These are phyloP conservation scores for Pelecanoides urinatrix DNA, from an alignment of 2,113 vertebrate genomes.

Conservation along the genomic window DNA sequence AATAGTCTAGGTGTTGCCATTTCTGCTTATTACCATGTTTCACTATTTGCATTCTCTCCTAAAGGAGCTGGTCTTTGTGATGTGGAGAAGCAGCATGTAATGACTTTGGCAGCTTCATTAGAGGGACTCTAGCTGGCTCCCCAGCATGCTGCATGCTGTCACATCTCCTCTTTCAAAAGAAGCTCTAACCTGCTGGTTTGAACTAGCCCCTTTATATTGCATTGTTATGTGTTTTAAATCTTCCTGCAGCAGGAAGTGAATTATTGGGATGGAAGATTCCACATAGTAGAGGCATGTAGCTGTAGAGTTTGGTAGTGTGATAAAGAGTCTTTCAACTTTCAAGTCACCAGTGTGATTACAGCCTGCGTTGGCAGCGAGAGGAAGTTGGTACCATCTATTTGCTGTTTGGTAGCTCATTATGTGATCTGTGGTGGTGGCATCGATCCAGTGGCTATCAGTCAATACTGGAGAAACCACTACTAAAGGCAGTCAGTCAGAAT, in stretches of 20 bases:
- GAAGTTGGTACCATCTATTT: not conserved
- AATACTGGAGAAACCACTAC: not conserved
- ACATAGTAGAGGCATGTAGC: not conserved
- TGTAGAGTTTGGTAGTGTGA: not conserved
- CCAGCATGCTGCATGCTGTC: not conserved
- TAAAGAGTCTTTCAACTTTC: not conserved
- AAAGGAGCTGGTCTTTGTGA: not conserved
- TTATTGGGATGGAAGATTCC: not conserved
- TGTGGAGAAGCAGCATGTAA: not conserved
- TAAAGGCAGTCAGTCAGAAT: not conserved
- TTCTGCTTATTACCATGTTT: not conserved
- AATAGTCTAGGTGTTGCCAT: not conserved
- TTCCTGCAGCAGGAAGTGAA: not conserved
- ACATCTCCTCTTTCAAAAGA: not conserved
- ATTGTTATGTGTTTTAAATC: not conserved
- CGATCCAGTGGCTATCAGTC: not conserved
- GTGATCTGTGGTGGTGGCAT: not conserved
- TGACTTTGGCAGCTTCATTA: not conserved
- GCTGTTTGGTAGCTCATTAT: not conserved
- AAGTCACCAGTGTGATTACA: not conserved
- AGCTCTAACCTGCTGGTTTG: not conserved
- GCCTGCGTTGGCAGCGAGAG: not conserved
- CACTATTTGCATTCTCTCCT: not conserved
- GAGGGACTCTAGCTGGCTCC: not conserved
- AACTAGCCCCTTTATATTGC: not conserved